Evolutionary conservation across 2,888 invertebrate genomes (phyloP).

Genomic region (Heliconius ethilla): DNA sequence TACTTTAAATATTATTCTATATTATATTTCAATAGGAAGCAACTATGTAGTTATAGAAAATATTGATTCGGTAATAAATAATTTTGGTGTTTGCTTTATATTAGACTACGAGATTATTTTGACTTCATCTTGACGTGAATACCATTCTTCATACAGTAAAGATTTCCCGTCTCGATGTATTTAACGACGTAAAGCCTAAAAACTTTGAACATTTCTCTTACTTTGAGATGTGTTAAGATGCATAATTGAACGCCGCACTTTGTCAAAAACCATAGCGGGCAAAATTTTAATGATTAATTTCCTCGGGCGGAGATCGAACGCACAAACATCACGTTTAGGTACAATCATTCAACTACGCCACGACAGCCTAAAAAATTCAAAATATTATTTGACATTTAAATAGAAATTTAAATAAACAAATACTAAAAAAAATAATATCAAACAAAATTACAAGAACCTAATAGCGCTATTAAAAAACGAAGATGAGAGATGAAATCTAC

Average conservation of each 20-base stretch:
- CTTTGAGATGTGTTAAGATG: too few relatives aligned
- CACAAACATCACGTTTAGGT: background rate
- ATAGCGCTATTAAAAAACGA: background rate
- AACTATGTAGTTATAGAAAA: background rate
- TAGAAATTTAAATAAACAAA: too few relatives aligned
- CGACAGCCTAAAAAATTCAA: background rate
- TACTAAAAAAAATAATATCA: background rate
- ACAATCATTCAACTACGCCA: background rate
- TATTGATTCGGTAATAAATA: background rate
- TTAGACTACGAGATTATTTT: background rate
- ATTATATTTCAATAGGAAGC: slow-evolving; percentile 7
- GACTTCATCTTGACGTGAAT: background rate
- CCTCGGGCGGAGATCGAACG: background rate
- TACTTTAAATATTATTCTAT: slow-evolving; percentile 2
- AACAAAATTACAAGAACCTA: background rate
- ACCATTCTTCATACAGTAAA: background rate
- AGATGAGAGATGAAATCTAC: slow-evolving; percentile 1
- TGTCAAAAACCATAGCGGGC: too few relatives aligned
- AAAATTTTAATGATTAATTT: background rate
- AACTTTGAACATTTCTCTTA: too few relatives aligned
- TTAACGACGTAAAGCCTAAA: too few relatives aligned
- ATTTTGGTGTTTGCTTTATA: background rate
- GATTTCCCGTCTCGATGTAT: too few relatives aligned
- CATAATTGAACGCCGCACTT: background rate
- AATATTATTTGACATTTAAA: too few relatives aligned